Evolutionary conservation across 2,797 vertebrate species (phyloP).

Genomic region (Darevskia mixta): DNA sequence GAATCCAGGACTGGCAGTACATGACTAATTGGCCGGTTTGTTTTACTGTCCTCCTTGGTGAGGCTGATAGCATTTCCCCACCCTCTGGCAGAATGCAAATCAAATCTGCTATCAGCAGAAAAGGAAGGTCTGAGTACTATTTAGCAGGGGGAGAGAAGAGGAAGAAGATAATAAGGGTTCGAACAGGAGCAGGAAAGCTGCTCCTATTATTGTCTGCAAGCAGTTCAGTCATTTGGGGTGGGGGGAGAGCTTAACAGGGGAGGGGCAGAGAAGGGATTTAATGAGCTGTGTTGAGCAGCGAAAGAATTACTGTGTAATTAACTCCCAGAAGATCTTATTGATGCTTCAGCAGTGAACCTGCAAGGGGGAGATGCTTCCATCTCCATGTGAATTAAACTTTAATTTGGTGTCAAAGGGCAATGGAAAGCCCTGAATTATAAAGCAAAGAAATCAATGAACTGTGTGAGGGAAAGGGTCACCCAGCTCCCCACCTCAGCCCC

Average conservation of each 20-base stretch:
- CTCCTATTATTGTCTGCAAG: slow-evolving; percentile 45
- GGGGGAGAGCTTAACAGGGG: slow-evolving; percentile 31
- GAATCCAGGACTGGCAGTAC: slow-evolving; percentile 59
- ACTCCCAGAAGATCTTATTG: slow-evolving; percentile 61
- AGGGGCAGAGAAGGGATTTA: slow-evolving; percentile 26
- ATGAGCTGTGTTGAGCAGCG: slow-evolving; percentile 49
- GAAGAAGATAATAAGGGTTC: neutral
- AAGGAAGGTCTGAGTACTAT: slow-evolving; percentile 1
- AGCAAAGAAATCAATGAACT: slow-evolving; percentile 56
- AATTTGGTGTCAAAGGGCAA: slow-evolving; percentile 70
- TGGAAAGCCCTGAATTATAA: slow-evolving; percentile 52
- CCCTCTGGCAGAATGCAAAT: slow-evolving; percentile 62
- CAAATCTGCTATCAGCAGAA: slow-evolving; percentile 48
- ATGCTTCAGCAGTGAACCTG: slow-evolving; percentile 27
- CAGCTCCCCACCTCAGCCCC: neutral
- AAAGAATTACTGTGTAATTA: slow-evolving; percentile 68
- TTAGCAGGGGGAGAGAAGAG: neutral
- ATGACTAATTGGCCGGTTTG: slow-evolving; percentile 59
- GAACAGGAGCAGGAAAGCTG: slow-evolving; percentile 45
- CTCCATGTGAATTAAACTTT: slow-evolving; percentile 69
- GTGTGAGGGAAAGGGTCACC: slow-evolving; percentile 11
- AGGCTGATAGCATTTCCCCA: slow-evolving; percentile 27
- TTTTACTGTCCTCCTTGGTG: slow-evolving; percentile 57
- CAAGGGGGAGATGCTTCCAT: slow-evolving; percentile 53
- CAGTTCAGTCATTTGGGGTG: slow-evolving; percentile 14